Conservation (phyloP, 2,888 invertebrate genomes). For the Hirtodrosophila alboralis region DNA sequence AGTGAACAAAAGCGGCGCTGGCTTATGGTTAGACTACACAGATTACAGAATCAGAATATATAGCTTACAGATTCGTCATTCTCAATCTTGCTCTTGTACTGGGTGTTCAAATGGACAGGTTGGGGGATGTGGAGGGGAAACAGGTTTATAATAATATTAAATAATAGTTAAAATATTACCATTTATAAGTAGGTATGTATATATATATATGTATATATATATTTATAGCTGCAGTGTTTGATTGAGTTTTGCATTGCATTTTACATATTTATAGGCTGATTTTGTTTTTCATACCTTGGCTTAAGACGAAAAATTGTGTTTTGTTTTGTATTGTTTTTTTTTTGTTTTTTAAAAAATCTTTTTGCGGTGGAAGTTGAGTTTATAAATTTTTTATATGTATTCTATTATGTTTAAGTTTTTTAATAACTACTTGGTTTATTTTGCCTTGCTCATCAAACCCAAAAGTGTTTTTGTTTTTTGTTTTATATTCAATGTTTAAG, state of each 20-base stretch:
- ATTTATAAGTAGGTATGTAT: conserved; percentile 48
- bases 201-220: conserved; percentile 44
- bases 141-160: conserved; percentile 18
- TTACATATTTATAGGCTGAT: conserved; percentile 62
- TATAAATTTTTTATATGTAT: conserved; percentile 67
- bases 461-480: conserved; percentile 48
- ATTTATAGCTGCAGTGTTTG: conserved; percentile 70
- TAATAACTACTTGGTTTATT: conserved; percentile 70
- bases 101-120: conserved; percentile 41
- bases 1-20: conserved; percentile 77
- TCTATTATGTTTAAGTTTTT: conserved; percentile 64
- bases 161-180: conserved; percentile 49
- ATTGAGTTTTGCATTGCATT: conserved; percentile 72
- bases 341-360: conserved; percentile 70
- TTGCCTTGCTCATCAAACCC: conserved; percentile 69
- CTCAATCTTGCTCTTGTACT: conserved; percentile 57
- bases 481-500: too few relatives aligned
- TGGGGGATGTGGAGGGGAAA: conserved; percentile 2
- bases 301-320: conserved; percentile 77
- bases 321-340: conserved; percentile 43
- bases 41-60: conserved; percentile 60
- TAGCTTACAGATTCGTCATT: conserved; percentile 47
- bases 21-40: conserved; percentile 73
- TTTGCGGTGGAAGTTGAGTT: conserved; percentile 80
- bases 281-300: conserved; percentile 64